A percentile compares a stretch with the other conserved stretches of the same genome.
Evolutionary conservation across 2,797 vertebrate species (phyloP).

Genomic region (Ptychadena robeensis): DNA sequence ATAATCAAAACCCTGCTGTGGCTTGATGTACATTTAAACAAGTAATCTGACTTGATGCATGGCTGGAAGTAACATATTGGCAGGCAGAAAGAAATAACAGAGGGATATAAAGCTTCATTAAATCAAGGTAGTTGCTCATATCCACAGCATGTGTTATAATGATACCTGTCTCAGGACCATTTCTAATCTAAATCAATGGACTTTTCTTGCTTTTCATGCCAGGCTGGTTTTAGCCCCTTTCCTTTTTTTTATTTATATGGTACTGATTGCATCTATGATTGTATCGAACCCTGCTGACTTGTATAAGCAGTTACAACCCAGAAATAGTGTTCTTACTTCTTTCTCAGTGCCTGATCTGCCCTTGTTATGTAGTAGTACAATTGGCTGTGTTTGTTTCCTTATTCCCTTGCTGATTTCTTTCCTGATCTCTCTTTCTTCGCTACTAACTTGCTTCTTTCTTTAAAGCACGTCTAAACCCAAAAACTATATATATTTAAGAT

Average conservation of each 20-base stretch:
- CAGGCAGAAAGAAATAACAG: conserved; percentile 28
- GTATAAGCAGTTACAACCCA: conserved; percentile 1
- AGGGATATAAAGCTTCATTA: conserved; percentile 36
- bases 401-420: too few relatives aligned
- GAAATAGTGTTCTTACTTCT: background rate
- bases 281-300: conserved; percentile 20
- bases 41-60: conserved; percentile 40
- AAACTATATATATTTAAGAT: too few relatives aligned
- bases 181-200: conserved; percentile 46
- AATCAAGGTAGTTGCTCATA: conserved; percentile 44
- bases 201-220: conserved; percentile 3
- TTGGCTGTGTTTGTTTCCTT: background rate
- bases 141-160: conserved; percentile 36
- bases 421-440: too few relatives aligned
- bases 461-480: too few relatives aligned
- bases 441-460: too few relatives aligned
- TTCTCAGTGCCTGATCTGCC: background rate
- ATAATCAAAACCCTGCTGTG: conserved; percentile 54
- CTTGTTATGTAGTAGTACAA: background rate
- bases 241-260: conserved; percentile 1
- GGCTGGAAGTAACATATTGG: conserved; percentile 39
- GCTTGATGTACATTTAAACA: conserved; percentile 44
- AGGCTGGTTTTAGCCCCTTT: conserved; percentile 2
- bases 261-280: conserved; percentile 23
- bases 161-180: conserved; percentile 36